Conservation (phyloP, 2,113 vertebrate genomes). For the Chaetodon auriga region DNA sequence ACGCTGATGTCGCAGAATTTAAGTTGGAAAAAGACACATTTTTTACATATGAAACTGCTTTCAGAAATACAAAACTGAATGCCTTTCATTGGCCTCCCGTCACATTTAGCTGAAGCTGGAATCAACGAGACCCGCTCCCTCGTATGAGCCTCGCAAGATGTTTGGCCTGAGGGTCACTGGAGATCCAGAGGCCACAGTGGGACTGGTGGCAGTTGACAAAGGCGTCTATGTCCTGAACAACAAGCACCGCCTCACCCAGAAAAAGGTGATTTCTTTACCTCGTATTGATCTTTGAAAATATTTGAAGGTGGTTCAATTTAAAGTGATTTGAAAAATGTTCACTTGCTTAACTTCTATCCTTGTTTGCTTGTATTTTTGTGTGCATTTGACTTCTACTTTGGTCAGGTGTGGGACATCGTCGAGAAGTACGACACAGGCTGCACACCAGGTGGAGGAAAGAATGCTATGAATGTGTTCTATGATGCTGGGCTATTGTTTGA, state of each 20-base stretch:
- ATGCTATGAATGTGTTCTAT: constrained; percentile 80
- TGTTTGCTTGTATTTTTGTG: not conserved
- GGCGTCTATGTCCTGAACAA: constrained; percentile 83
- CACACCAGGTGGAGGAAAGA: constrained; percentile 84
- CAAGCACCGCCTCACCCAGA: constrained; percentile 85
- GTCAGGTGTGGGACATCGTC: constrained; percentile 86
- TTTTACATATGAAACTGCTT: no score
- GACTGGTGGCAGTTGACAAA: constrained; percentile 86
- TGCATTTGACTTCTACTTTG: not conserved
- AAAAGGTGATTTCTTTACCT: constrained; percentile 72
- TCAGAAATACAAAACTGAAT: not conserved
- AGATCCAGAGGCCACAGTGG: constrained; percentile 80
- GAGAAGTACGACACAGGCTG: constrained; percentile 86
- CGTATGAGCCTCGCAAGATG: constrained; percentile 60
- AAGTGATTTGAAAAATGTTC: not conserved
- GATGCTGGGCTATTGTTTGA: constrained; percentile 84
- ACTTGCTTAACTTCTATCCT: no score
- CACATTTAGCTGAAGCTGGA: constrained; percentile 76
- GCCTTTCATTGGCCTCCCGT: not conserved
- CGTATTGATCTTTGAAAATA: not conserved
- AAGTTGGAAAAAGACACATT: not conserved
- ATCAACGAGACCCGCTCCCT: not conserved
- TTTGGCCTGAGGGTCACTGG: constrained; percentile 79
- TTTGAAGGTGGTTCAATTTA: not conserved
- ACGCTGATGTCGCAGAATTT: not conserved